These are phyloP conservation scores for Otus sunia DNA, from an alignment of 2,113 vertebrate species.

Conservation along the genomic window DNA sequence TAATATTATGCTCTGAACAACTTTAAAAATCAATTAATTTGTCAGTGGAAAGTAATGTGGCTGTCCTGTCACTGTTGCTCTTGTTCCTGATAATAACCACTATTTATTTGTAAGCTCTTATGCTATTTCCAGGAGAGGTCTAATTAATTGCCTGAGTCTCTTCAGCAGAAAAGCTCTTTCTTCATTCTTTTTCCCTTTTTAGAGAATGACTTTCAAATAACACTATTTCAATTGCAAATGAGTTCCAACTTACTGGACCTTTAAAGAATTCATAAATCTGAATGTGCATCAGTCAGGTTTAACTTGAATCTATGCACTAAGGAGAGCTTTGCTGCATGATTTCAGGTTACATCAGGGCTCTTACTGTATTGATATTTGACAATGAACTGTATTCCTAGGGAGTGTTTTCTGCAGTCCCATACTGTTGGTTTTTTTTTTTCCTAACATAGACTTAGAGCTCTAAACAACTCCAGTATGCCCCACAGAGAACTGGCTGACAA, in stretches of 20 bases:
- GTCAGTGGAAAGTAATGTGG: neutral
- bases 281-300: neutral
- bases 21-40: constrained; percentile 20
- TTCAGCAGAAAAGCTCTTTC: constrained; percentile 27
- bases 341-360: neutral
- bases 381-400: neutral
- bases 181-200: neutral
- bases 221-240: constrained; percentile 53
- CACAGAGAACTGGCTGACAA: neutral
- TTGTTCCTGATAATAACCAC: constrained; percentile 23
- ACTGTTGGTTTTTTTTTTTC: neutral
- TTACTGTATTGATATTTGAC: neutral
- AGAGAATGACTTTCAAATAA: constrained; percentile 40
- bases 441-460: neutral
- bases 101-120: constrained; percentile 36
- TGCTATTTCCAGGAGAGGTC: constrained; percentile 30
- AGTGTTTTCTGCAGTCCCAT: neutral
- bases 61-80: neutral
- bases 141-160: constrained; percentile 40
- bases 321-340: neutral
- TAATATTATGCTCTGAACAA: neutral
- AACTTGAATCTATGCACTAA: neutral
- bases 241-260: constrained; percentile 18
- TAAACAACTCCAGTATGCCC: neutral
- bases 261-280: constrained; percentile 45